Percentiles rank a stretch among this genome's conserved stretches.
Conservation (phyloP, 2,113 vertebrate species). For the Brachypodius melanocephalos region DNA sequence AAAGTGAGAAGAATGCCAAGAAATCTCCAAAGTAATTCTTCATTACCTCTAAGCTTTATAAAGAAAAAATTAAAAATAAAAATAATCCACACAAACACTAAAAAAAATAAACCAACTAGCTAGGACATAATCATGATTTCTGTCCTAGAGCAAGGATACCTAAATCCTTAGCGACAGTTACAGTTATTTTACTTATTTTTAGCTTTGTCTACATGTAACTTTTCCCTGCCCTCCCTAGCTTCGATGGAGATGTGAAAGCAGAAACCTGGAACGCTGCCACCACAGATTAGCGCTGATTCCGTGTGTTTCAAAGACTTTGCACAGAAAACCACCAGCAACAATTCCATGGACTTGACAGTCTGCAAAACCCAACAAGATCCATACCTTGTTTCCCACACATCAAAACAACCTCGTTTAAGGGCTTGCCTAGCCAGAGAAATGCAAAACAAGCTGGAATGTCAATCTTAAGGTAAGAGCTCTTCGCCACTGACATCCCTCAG, state of each 20-base stretch:
- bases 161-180: not conserved
- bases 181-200: not conserved
- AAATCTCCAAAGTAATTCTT: not conserved
- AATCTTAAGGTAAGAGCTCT: not conserved
- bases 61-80: not conserved
- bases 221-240: not conserved
- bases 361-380: not conserved
- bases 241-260: not conserved
- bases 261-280: not conserved
- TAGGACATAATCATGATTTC: not conserved
- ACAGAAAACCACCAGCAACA: not conserved
- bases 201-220: not conserved
- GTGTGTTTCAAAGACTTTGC: not conserved
- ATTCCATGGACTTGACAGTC: not conserved
- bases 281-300: not conserved
- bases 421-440: not conserved
- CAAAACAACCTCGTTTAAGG: not conserved
- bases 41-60: not conserved
- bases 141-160: not conserved
- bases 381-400: not conserved
- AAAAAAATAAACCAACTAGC: not conserved
- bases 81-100: not conserved
- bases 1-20: not conserved
- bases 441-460: not conserved
- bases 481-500: not conserved